phyloP scores from a whole-genome alignment of 2,797 vertebrate species.

The Echeneis naucrates region DNA sequence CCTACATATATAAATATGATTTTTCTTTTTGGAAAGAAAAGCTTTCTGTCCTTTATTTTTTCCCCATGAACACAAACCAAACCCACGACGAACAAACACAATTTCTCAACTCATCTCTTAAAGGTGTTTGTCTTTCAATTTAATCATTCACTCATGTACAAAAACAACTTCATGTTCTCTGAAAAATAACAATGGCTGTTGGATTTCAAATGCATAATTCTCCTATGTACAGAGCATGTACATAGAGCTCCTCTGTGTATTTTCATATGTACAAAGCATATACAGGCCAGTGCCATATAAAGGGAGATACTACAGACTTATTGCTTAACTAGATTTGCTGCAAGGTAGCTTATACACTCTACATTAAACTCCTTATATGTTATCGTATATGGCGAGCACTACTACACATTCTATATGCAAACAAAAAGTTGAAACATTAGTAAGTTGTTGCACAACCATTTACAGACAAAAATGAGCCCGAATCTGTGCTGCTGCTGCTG shows the following conservation, averaged over 20 bases:
- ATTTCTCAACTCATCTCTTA: conserved; percentile 32
- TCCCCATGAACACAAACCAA: conserved; percentile 11
- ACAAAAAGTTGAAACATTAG: conserved; percentile 64
- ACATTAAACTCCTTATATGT: conserved; percentile 71
- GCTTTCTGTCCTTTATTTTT: conserved; percentile 37
- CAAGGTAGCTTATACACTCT: conserved; percentile 75
- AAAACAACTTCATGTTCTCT: conserved; percentile 83
- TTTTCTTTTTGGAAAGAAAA: conserved; percentile 65
- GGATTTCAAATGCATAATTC: conserved; percentile 82
- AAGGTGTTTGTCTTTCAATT: conserved; percentile 66
- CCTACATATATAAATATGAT: conserved; percentile 65
- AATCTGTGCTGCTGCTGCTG: conserved; percentile 25
- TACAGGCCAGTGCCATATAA: conserved; percentile 84
- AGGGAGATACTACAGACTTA: conserved; percentile 86
- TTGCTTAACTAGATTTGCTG: conserved; percentile 88
- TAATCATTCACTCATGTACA: conserved; percentile 83
- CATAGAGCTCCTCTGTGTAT: conserved; percentile 72
- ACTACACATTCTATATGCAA: conserved; percentile 77
- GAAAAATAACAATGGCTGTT: conserved; percentile 88
- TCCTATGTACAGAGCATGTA: conserved; percentile 80
- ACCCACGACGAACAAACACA: conserved; percentile 17
- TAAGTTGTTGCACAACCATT: conserved; percentile 68
- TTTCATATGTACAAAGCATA: conserved; percentile 82
- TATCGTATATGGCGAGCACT: conserved; percentile 77
- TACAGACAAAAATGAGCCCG: conserved; percentile 48